phyloP scores from a whole-genome alignment of 2,888 invertebrate genomes.

The Melanargia galathea region DNA sequence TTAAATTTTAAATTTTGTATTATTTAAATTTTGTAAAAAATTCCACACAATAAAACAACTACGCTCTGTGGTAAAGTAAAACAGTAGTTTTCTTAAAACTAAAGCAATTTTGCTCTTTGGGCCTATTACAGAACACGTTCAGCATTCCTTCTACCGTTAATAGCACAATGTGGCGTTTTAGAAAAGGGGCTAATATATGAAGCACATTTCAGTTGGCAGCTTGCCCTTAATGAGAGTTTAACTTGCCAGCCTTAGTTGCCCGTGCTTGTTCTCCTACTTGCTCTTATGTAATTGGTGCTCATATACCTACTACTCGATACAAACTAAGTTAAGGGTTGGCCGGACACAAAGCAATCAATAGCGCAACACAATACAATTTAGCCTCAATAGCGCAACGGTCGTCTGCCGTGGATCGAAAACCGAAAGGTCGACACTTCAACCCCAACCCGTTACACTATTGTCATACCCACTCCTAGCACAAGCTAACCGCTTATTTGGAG shows the following conservation, averaged over 20 bases:
- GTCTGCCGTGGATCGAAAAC: too few relatives aligned
- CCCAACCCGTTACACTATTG: too few relatives aligned
- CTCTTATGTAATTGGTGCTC: conserved; percentile 36
- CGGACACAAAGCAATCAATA: background rate
- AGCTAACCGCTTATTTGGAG: too few relatives aligned
- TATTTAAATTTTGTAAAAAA: too few relatives aligned
- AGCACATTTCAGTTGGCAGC: conserved; percentile 64
- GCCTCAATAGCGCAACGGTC: too few relatives aligned
- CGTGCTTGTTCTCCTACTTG: conserved; percentile 43
- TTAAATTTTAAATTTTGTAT: too few relatives aligned
- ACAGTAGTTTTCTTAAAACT: background rate
- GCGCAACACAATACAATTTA: too few relatives aligned
- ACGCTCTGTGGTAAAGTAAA: background rate
- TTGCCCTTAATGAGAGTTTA: conserved; percentile 76
- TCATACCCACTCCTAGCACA: too few relatives aligned
- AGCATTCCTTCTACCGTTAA: conserved; percentile 14
- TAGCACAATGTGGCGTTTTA: conserved; percentile 66
- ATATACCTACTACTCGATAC: conserved; percentile 13
- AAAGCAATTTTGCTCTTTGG: background rate
- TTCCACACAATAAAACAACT: too few relatives aligned
- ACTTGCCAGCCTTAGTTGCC: conserved; percentile 71
- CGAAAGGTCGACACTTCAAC: too few relatives aligned
- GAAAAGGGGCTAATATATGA: conserved; percentile 80
- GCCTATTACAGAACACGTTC: background rate
- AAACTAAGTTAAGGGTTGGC: background rate